phyloP scores from a whole-genome alignment of 1,140 invertebrate genomes.

The Penaeus indicus region DNA sequence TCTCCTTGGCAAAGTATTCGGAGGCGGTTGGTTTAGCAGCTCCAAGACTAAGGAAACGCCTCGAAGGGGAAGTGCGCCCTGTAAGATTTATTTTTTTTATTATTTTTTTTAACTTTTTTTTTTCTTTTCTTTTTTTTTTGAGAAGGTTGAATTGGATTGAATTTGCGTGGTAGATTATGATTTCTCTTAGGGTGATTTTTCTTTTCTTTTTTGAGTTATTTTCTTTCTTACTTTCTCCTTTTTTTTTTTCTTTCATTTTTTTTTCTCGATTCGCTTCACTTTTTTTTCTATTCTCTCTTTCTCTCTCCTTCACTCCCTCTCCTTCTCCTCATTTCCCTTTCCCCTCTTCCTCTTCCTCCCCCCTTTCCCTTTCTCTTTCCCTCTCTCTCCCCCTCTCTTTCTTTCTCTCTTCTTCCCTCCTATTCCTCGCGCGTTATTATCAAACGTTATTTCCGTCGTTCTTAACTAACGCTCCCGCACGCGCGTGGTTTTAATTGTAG shows the following conservation, averaged over 20 bases:
- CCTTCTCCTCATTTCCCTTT: background rate
- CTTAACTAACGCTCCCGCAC: too few relatives aligned
- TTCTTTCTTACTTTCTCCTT: too few relatives aligned
- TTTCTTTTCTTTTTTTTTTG: too few relatives aligned
- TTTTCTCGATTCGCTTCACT: background rate
- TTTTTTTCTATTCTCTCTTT: background rate
- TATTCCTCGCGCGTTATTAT: too few relatives aligned
- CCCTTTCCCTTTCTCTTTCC: background rate
- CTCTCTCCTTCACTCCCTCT: background rate
- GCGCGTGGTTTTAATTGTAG: too few relatives aligned
- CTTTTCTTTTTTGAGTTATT: too few relatives aligned
- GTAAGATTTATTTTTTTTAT: background rate
- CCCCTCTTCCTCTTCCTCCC: background rate
- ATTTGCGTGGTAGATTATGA: too few relatives aligned
- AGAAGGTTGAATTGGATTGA: too few relatives aligned
- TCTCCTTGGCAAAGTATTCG: constrained; percentile 65
- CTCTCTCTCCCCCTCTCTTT: too few relatives aligned
- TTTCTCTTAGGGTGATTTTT: too few relatives aligned
- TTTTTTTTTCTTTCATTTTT: background rate
- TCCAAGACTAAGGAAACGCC: constrained; percentile 52
- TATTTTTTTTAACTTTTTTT: background rate
- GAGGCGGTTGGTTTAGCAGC: constrained; percentile 63
- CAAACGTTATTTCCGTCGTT: too few relatives aligned
- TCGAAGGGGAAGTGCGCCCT: constrained; percentile 48
- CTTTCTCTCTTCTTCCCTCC: too few relatives aligned